Percentiles rank a stretch among this genome's conserved stretches.
phyloP scores from a whole-genome alignment of 2,113 vertebrate genomes.

The Carassius gibelio region DNA sequence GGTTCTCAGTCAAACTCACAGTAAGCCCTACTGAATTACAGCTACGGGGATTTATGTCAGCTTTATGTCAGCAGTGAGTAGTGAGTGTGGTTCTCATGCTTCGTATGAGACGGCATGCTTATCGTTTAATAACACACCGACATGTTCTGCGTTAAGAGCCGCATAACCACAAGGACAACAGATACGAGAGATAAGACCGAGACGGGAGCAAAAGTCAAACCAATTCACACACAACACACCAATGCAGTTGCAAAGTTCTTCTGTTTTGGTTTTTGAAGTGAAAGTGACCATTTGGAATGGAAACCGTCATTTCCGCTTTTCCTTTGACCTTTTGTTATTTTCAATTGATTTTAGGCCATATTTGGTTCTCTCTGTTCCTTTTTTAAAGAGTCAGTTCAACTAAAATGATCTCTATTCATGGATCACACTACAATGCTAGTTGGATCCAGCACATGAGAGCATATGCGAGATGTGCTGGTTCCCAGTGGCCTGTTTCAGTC shows the following conservation, averaged over 20 bases:
- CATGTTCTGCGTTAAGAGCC: background rate
- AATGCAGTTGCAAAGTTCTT: background rate
- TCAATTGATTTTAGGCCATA: background rate
- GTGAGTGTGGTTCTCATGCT: background rate
- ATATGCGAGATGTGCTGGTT: background rate
- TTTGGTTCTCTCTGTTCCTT: background rate
- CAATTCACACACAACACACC: conserved; percentile 13
- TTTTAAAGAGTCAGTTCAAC: background rate
- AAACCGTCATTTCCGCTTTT: conserved; percentile 8
- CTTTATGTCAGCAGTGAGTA: background rate
- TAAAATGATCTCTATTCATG: background rate
- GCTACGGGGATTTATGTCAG: background rate
- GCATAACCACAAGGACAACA: background rate
- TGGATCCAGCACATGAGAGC: background rate
- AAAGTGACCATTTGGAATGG: background rate
- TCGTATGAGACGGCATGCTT: conserved; percentile 6
- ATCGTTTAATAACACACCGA: conserved; percentile 30
- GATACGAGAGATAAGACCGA: conserved; percentile 1
- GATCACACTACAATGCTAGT: background rate
- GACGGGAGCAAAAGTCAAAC: conserved; percentile 37
- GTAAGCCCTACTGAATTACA: background rate
- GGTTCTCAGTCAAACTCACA: background rate
- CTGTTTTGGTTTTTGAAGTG: conserved; percentile 28
- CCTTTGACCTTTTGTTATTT: background rate
- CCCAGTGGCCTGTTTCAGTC: conserved; percentile 36